Base-by-base conservation (phyloP, 2,797 vertebrate genomes). In the Pseudomugil gertrudae region DNA sequence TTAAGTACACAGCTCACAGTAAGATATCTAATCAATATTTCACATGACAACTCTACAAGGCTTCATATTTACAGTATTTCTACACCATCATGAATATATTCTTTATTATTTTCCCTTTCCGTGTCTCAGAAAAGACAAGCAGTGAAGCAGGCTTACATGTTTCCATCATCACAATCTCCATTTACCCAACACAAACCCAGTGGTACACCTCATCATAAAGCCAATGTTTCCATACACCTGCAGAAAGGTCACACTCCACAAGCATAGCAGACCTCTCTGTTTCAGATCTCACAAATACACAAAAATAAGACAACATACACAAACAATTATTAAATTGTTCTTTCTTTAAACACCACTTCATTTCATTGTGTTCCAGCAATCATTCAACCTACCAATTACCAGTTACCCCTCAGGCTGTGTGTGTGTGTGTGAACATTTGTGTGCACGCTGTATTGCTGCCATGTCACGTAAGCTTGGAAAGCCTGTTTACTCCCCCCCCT, bases 371-470 rank as follows among this genome's bases (percentile, higher is more conserved):
- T 69, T 33, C 59, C 60, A 43, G 66, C 57, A 63, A 48, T 81
- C 66, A 55, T 63, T 78, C 78, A 63, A 36, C 54, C 68, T 43
- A 72, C 77, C 88, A 90, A 92, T 90, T 79, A 86, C 69, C 80
- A 57, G 67, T 66, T 79, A 70, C 63, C 76, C 64, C 70, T 79
- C 14, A 69, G 72, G 21, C 59, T 56, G 23, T 63, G 52, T 59
- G 58, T 55, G 35, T 11, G 29, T 29, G 29, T 29, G 29, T 29
- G 40, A 47, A n/a, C 40, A 32, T 54, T 52, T 57, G 38, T 52
- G 26, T 67, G 30, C 47, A 17, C n/a, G 61, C 57, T 68, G n/a
- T 71, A 27, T 57, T 47, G 72, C 65, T 52, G 66, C 55, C 51
- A 47, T 47, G 70, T 69, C 74, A 75, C 14, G 7, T 73, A 83